Evolutionary conservation across 2,888 invertebrate species (phyloP).

Genomic region (Eretmocerus hayati): DNA sequence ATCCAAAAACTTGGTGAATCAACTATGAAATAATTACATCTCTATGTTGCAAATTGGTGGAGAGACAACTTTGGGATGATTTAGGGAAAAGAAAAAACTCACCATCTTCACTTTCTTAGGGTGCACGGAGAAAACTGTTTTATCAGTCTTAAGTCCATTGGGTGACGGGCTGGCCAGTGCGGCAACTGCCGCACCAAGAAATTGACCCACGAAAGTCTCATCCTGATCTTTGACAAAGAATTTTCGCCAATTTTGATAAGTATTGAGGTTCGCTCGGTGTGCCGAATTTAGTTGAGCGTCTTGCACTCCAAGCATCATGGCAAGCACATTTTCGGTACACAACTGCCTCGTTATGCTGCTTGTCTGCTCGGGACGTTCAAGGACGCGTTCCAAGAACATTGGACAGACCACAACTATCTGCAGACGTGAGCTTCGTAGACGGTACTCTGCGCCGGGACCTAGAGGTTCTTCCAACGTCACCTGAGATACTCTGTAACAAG

Average conservation of each 20-base stretch:
- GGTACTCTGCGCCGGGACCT: conserved; percentile 50
- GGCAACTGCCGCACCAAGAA: conserved; percentile 73
- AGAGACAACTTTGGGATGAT: no score
- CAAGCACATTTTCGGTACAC: conserved; percentile 66
- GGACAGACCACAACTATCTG: conserved; percentile 79
- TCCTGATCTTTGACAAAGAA: conserved; percentile 76
- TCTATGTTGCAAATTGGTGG: no score
- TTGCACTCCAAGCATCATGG: conserved; percentile 73
- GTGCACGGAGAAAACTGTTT: conserved; percentile 64
- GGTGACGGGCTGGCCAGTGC: conserved; percentile 53
- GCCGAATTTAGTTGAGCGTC: conserved; percentile 63
- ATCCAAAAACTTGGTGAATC: no score
- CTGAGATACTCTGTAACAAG: conserved; percentile 60
- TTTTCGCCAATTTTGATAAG: conserved; percentile 73
- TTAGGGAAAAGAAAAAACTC: no score
- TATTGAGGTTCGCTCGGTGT: conserved; percentile 62
- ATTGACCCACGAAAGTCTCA: conserved; percentile 75
- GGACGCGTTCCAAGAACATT: conserved; percentile 58
- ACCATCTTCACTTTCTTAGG: conserved; percentile 73
- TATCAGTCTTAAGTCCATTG: conserved; percentile 45
- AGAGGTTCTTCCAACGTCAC: conserved; percentile 65
- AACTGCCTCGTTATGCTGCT: conserved; percentile 54
- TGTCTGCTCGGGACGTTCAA: conserved; percentile 51
- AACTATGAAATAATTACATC: no score
- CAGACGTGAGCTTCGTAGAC: conserved; percentile 60